Conservation (phyloP, 2,113 vertebrate species). For the Pycnonotus jocosus region DNA sequence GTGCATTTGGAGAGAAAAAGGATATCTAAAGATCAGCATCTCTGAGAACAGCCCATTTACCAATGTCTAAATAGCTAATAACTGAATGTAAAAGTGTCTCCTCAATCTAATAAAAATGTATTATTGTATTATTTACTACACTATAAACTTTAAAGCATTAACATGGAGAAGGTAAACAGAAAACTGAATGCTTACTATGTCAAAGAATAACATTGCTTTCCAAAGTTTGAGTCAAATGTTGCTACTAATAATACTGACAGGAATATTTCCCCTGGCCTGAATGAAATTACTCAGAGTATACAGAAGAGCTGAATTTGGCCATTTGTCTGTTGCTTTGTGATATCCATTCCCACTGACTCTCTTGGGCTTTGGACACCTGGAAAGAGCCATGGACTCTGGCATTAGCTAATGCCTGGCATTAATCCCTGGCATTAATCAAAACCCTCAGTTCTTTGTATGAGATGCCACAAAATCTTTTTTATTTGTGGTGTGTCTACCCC, state of each 20-base stretch:
- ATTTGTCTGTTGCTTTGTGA: neutral
- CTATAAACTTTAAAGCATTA: constrained; percentile 5
- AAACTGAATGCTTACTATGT: constrained; percentile 9
- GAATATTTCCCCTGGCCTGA: neutral
- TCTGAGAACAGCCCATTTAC: constrained; percentile 4
- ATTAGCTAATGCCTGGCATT: neutral
- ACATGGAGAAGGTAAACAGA: constrained; percentile 2
- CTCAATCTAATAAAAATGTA: constrained; percentile 21
- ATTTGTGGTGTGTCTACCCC: neutral
- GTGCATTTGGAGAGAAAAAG: neutral
- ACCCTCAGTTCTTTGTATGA: neutral
- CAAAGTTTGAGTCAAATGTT: neutral
- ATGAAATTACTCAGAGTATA: neutral
- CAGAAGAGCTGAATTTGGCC: neutral
- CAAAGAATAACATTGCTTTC: neutral
- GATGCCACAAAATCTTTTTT: neutral
- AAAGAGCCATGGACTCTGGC: neutral
- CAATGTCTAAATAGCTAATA: constrained; percentile 33
- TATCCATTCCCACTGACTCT: neutral
- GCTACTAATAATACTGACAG: neutral
- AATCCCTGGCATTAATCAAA: neutral
- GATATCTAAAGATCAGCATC: neutral
- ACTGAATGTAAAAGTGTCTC: constrained; percentile 5
- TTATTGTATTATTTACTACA: constrained; percentile 1
- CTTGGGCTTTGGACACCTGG: neutral